Evolutionary conservation across 2,888 invertebrate species (phyloP).

Genomic region (Tineola bisselliella): DNA sequence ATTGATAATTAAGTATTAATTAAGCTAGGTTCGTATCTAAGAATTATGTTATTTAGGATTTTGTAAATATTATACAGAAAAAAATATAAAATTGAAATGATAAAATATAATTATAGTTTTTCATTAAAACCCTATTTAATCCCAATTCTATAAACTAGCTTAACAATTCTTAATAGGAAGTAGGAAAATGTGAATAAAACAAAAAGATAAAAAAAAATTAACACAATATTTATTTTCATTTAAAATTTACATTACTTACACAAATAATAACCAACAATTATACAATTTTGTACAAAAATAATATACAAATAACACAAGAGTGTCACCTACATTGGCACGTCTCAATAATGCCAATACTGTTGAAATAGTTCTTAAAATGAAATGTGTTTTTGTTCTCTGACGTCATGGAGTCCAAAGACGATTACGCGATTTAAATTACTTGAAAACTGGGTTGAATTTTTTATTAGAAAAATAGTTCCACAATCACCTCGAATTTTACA

Average conservation of each 20-base stretch:
- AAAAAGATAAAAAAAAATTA: background rate
- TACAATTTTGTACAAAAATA: constrained; percentile 2
- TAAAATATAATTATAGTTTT: constrained; percentile 22
- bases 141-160: no score
- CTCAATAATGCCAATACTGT: background rate
- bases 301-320: background rate
- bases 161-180: no score
- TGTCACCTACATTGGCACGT: background rate
- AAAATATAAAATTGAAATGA: constrained; percentile 33
- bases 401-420: no score
- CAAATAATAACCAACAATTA: background rate
- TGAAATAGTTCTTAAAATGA: background rate
- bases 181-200: background rate
- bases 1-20: constrained; percentile 2
- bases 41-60: background rate
- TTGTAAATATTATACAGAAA: constrained; percentile 50
- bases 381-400: background rate
- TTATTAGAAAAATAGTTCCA: no score
- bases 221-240: background rate
- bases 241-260: background rate
- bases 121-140: constrained; percentile 10
- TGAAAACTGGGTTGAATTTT: no score
- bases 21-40: background rate
- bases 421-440: no score
- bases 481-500: no score